Conservation (phyloP, 1,140 invertebrate species). For the Semibalanus balanoides region DNA sequence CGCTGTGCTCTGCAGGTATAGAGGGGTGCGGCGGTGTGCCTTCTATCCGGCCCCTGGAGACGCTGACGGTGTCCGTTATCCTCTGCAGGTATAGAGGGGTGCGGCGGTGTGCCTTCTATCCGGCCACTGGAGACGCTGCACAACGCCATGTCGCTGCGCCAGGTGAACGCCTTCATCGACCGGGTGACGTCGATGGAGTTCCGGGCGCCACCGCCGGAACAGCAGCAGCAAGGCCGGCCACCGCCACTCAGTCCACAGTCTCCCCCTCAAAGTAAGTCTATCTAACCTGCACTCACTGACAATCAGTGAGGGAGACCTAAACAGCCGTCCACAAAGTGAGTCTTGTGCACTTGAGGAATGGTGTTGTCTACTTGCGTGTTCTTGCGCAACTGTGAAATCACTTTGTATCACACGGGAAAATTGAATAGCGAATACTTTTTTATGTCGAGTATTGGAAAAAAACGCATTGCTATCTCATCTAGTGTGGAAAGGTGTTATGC, state of each 20-base stretch:
- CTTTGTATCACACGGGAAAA: too few relatives aligned
- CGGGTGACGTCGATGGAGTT: constrained; percentile 48
- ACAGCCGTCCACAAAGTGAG: too few relatives aligned
- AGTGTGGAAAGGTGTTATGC: too few relatives aligned
- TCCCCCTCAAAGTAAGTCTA: constrained; percentile 35
- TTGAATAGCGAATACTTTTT: too few relatives aligned
- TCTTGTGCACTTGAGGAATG: too few relatives aligned
- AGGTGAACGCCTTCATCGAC: constrained; percentile 75
- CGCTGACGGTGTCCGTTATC: too few relatives aligned
- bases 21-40: constrained; percentile 80
- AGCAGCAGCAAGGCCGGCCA: constrained; percentile 26
- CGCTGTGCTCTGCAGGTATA: constrained; percentile 39
- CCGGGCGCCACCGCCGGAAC: constrained; percentile 22
- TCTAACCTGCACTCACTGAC: too few relatives aligned
- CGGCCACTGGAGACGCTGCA: constrained; percentile 88
- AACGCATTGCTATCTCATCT: too few relatives aligned
- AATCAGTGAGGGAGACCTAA: too few relatives aligned
- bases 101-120: constrained; percentile 80
- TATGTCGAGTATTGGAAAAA: too few relatives aligned
- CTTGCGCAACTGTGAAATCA: too few relatives aligned
- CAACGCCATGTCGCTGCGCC: constrained; percentile 79
- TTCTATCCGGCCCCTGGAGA: constrained; percentile 83
- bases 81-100: constrained; percentile 52
- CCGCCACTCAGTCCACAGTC: constrained; percentile 29
- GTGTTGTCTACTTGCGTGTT: too few relatives aligned